Evolutionary conservation across 2,113 vertebrate genomes (phyloP), one percentile per base, ranked within the genome.

Genomic region (Siniperca knerii): DNA sequence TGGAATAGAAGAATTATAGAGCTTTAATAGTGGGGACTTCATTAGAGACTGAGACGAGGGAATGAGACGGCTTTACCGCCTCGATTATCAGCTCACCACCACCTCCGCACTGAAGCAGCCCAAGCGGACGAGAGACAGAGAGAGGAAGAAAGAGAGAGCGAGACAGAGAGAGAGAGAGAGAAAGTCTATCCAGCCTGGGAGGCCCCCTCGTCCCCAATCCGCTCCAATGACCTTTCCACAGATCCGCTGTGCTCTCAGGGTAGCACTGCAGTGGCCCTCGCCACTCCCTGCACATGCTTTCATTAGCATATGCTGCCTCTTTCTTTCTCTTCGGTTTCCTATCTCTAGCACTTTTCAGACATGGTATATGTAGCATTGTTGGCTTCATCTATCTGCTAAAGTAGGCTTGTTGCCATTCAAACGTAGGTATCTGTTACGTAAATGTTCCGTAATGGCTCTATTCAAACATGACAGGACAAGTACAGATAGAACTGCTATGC

Each of bases 11-110:
- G 88, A 92, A 94, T 93, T 91, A 92, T 87, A 85, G 92, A 88
- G 90, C 88, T 92, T 94, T 95, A 94, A 92, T 93, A 82, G 79
- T 15, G 66, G 87, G 75, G 85, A 93, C 93, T 94, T 94, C 93
- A 93, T 95, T 93, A 95, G 92, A 92, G 91, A 90, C 82, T 74
- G 92, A 92, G 91, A 85, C 76, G 87, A 90, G 90, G 89, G 89
- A 92, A 88, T 92, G 88, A 91, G 90, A 80, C 72, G 89, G 93
- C 92, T 94, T 92, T 91, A 90, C 88, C 83, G 83, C 79, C 76
- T 75, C 84, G 92, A 94, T 94, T 93, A 95, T 92, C 87, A 82
- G 91, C 93, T 87, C 87, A 57, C 87, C 85, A 62, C 89, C 89
- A 86, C 87, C 91, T 85, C 85, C 54, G 84, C 84, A 57, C 86